Base-by-base conservation (phyloP, 1,140 invertebrate species). In the Condylostylus longicornis region DNA sequence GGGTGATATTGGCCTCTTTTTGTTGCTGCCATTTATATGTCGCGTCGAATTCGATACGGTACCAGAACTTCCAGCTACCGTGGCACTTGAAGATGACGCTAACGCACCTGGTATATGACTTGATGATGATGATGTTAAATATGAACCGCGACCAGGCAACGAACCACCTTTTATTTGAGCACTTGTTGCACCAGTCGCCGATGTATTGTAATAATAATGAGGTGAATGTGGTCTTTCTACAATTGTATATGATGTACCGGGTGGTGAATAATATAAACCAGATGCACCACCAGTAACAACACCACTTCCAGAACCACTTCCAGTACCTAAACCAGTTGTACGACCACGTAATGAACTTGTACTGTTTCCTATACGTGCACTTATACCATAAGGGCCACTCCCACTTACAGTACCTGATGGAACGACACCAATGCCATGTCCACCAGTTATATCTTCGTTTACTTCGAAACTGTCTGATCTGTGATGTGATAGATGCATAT, bases 191-290 rank as follows among this genome's bases (percentile, higher is more conserved):
- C 54, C 61, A 15, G 54, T 53, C 20, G 52, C 58, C 39, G 52
- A 55, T 28, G 32, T 18, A 47, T 61, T 61, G 42, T 55, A 58
- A 31, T 60, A 60, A 36, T 60, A 61, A 43, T 78, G 75, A 20
- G 77, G 77, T 44, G 77, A 79, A 41, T 78, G 75, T 21, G 79
- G 79, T 33, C 80, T 68, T 62, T 84, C 82, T 46, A 84, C 75
- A 57, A 85, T 84, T 46, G 81, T 85, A 62, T 85, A 85, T 29
- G 79, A 83, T 39, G 81, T 84, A 31, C 81, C 72, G 8, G 74
- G 74, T 38, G 74, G 72, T 22, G 73, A 75, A 49, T 77, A 75
- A 51, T 77, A 77, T 3, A 74, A 62, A 9, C 72, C 73, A n/a
- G 71, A 68, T 5, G 71, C 51, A 6, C 50, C 51, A 5, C 46